phyloP scores from a whole-genome alignment of 2,797 vertebrate genomes.

The Phrynocephalus vlangalii region DNA sequence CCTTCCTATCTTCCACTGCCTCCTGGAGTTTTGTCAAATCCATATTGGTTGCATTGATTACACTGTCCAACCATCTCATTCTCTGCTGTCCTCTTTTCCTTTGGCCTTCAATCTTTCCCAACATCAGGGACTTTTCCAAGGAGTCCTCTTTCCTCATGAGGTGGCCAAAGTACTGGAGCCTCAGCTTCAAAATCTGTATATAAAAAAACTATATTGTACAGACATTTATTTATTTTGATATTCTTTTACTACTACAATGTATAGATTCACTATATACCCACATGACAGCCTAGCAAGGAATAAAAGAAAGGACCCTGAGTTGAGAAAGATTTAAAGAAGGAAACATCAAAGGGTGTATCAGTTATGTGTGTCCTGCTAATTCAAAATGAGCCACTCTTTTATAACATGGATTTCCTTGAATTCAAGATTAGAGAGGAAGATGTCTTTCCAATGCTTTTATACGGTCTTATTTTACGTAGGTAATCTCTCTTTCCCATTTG shows the following conservation, averaged over 20 bases:
- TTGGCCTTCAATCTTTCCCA: no score
- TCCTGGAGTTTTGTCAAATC: no score
- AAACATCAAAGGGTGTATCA: not conserved
- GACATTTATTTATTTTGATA: not conserved
- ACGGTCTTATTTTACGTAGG: constrained; percentile 2
- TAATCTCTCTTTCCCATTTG: constrained; percentile 43
- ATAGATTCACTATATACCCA: not conserved
- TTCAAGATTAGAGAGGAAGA: not conserved
- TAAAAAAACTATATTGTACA: not conserved
- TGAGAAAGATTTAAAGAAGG: not conserved
- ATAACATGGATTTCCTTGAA: not conserved
- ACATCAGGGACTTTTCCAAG: no score
- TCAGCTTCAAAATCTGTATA: no score
- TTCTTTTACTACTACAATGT: not conserved
- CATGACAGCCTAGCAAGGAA: not conserved
- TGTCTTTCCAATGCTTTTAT: not conserved
- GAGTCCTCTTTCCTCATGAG: no score
- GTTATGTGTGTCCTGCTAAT: not conserved
- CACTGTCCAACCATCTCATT: no score
- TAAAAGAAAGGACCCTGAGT: not conserved
- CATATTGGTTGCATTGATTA: no score
- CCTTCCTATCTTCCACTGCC: no score
- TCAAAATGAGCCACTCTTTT: not conserved
- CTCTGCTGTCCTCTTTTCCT: no score
- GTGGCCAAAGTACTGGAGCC: no score